phyloP scores from a whole-genome alignment of 2,888 invertebrate genomes.

The Pseudococcus viburni region DNA sequence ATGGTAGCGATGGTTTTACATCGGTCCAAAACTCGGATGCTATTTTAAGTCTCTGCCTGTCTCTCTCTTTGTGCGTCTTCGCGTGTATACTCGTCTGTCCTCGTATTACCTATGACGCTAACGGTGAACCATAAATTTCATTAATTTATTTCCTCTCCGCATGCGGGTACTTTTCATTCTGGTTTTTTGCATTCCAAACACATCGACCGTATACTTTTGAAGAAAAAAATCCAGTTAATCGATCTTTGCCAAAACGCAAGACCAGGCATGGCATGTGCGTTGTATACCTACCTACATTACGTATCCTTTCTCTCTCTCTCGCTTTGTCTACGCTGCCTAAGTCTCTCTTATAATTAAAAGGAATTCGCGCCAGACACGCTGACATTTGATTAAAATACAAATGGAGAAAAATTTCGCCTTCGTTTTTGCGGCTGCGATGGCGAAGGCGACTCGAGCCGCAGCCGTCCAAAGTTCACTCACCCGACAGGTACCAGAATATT shows the following conservation, averaged over 20 bases:
- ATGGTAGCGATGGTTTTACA: too few relatives aligned
- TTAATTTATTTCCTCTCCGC: not conserved
- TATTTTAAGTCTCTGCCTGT: not conserved
- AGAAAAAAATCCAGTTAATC: not conserved
- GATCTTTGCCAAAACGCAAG: conserved; percentile 1
- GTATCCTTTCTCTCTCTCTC: not conserved
- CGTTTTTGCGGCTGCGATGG: not conserved
- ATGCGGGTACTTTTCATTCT: conserved; percentile 10
- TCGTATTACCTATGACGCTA: not conserved
- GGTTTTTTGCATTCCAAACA: not conserved
- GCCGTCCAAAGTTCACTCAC: conserved; percentile 37
- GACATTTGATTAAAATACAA: not conserved
- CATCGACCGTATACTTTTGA: not conserved
- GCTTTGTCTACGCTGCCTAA: not conserved
- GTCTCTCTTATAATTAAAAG: not conserved
- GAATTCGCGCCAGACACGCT: conserved; percentile 17
- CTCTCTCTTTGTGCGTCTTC: not conserved
- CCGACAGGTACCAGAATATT: conserved; percentile 37
- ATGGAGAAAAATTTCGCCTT: not conserved
- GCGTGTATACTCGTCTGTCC: not conserved
- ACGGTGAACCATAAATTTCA: not conserved
- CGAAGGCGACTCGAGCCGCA: not conserved
- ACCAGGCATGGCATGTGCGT: not conserved
- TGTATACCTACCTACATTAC: too few relatives aligned
- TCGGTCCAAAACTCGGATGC: not conserved